Conservation (phyloP, 2,113 vertebrate species). For the Taurulus bubalis region DNA sequence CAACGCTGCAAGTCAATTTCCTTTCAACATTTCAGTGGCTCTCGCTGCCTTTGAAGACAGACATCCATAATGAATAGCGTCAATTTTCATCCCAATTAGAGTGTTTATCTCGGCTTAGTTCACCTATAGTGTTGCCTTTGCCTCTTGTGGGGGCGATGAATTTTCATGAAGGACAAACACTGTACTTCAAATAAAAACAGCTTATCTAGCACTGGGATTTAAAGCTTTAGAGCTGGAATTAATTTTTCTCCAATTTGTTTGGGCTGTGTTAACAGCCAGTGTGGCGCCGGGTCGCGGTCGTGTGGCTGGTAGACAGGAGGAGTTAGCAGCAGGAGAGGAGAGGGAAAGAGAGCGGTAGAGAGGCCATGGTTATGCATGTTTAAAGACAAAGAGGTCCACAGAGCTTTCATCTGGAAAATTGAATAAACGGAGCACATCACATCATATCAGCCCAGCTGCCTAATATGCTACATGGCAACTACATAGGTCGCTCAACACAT, state of each 20-base stretch:
- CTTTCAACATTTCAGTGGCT: constrained; percentile 76
- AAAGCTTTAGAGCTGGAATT: constrained; percentile 74
- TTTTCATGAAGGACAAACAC: constrained; percentile 83
- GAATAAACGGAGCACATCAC: constrained; percentile 57
- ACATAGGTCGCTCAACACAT: constrained; percentile 46
- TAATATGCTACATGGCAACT: constrained; percentile 45
- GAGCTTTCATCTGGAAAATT: constrained; percentile 74
- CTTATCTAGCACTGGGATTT: constrained; percentile 77
- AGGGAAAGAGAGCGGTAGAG: constrained; percentile 16
- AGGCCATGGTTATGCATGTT: constrained; percentile 60
- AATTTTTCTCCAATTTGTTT: constrained; percentile 76
- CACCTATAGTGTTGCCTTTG: constrained; percentile 79
- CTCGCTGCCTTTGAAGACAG: constrained; percentile 78
- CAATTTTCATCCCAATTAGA: constrained; percentile 83
- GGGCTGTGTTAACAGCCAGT: constrained; percentile 69
- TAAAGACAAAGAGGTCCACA: constrained; percentile 54
- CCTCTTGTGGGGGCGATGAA: constrained; percentile 76
- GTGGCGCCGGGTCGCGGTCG: constrained; percentile 7
- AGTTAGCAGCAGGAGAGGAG: constrained; percentile 21
- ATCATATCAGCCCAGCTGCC: constrained; percentile 42
- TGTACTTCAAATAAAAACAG: constrained; percentile 75
- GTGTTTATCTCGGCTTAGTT: constrained; percentile 82
- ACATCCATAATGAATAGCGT: constrained; percentile 79
- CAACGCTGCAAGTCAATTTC: constrained; percentile 74
- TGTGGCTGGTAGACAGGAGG: constrained; percentile 18